Percentiles rank a stretch among this genome's conserved stretches.
Conservation (phyloP, 2,888 invertebrate species). For the Drosophila merina region DNA sequence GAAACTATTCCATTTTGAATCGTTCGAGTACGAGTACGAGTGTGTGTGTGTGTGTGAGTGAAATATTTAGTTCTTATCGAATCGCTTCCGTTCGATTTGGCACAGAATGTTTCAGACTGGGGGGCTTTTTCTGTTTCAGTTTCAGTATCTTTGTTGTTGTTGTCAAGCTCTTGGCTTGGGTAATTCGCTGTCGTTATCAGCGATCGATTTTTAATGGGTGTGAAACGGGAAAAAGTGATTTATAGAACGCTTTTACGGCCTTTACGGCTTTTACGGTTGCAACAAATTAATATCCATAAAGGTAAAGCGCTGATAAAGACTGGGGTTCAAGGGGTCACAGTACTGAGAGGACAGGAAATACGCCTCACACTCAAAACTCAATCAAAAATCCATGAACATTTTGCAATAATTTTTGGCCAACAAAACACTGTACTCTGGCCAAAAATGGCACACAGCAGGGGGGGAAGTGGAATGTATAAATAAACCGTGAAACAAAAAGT, state of each 20-base stretch:
- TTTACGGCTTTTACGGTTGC: conserved; percentile 18
- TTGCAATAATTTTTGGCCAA: conserved; percentile 17
- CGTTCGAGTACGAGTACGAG: too few species aligned
- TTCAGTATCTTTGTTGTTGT: conserved; percentile 20
- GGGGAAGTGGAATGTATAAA: conserved; percentile 16
- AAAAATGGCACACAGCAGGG: conserved; percentile 38
- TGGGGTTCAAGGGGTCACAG: conserved; percentile 4
- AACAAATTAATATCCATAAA: conserved; percentile 29
- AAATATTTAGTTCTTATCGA: conserved; percentile 55
- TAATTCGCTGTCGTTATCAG: conserved; percentile 35
- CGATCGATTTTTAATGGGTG: conserved; percentile 47
- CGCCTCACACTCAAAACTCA: background rate
- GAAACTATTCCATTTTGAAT: conserved; percentile 31
- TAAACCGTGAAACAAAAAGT: conserved; percentile 27
- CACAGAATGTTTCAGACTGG: conserved; percentile 33
- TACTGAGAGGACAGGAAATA: background rate
- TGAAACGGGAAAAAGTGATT: conserved; percentile 41
- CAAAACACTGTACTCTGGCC: conserved; percentile 23
- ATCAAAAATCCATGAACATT: conserved; percentile 2
- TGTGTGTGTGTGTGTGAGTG: conserved; percentile 5
- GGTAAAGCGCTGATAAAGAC: conserved; percentile 3
- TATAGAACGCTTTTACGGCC: conserved; percentile 14
- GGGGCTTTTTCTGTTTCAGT: conserved; percentile 17
- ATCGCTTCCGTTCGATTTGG: conserved; percentile 68
- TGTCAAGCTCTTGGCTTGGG: conserved; percentile 13